Percentiles rank a stretch among this genome's conserved stretches.
These are phyloP conservation scores for Cygnus olor DNA, from an alignment of 2,797 vertebrate species.

Conservation along the genomic window DNA sequence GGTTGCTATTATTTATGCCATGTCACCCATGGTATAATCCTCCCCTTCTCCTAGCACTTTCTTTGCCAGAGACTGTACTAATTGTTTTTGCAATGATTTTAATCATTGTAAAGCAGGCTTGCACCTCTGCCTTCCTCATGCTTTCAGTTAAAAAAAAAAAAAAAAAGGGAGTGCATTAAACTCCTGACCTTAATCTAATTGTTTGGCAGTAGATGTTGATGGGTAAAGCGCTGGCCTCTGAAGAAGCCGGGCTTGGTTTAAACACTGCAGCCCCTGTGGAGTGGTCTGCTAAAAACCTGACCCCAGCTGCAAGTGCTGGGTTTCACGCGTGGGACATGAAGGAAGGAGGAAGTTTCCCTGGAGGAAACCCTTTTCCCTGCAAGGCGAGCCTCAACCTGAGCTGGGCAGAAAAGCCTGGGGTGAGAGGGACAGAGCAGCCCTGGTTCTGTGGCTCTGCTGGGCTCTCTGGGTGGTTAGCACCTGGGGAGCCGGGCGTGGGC, in stretches of 20 bases:
- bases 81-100: background rate
- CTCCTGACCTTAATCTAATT: background rate
- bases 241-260: background rate
- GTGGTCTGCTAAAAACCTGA: no score
- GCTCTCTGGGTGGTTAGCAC: background rate
- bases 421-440: background rate
- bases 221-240: background rate
- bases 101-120: no score
- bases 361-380: background rate
- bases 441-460: background rate
- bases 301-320: no score
- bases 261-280: accelerated
- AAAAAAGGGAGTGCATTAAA: background rate
- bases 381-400: background rate
- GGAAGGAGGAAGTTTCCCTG: background rate
- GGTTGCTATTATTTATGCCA: background rate
- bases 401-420: no score
- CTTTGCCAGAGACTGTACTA: background rate
- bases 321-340: accelerated
- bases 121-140: background rate
- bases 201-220: background rate
- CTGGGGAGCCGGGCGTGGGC: accelerated
- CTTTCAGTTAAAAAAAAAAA: background rate
- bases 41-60: background rate
- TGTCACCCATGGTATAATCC: accelerated